phyloP scores from a whole-genome alignment of 2,888 invertebrate species.

The Mylabris sibirica region DNA sequence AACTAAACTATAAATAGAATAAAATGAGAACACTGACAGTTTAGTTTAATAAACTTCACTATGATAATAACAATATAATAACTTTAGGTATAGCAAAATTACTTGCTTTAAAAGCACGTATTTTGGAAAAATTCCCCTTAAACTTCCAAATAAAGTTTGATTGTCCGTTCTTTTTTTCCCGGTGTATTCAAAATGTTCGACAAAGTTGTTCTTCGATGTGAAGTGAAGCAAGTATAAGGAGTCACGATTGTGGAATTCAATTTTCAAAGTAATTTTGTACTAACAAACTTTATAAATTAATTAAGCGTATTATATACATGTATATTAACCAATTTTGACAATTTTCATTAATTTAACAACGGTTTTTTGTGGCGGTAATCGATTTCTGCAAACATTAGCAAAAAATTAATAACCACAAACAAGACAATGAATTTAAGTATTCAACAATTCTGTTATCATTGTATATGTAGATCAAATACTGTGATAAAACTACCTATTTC shows the following conservation, averaged over 20 bases:
- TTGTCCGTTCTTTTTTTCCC: neutral
- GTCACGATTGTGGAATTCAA: neutral
- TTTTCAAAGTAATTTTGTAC: neutral
- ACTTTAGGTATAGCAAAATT: too few species aligned
- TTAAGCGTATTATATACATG: neutral
- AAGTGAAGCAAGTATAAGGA: neutral
- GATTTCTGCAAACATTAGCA: too few species aligned
- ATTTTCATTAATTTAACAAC: neutral
- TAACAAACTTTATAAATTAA: slow-evolving; percentile 3
- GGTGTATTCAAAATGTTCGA: neutral
- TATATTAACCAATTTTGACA: neutral
- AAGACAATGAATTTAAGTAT: neutral
- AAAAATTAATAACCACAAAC: too few species aligned
- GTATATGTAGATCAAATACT: neutral
- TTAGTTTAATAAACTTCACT: too few species aligned
- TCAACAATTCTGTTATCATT: neutral
- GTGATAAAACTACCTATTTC: neutral
- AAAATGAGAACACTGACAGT: too few species aligned
- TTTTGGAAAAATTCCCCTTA: too few species aligned
- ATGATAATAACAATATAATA: too few species aligned
- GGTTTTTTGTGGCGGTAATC: neutral
- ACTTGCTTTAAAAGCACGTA: too few species aligned
- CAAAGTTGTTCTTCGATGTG: neutral
- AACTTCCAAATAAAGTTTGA: neutral
- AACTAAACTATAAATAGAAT: too few species aligned